Base-by-base conservation (phyloP, 2,113 vertebrate species). In the Laterallus jamaicensis region DNA sequence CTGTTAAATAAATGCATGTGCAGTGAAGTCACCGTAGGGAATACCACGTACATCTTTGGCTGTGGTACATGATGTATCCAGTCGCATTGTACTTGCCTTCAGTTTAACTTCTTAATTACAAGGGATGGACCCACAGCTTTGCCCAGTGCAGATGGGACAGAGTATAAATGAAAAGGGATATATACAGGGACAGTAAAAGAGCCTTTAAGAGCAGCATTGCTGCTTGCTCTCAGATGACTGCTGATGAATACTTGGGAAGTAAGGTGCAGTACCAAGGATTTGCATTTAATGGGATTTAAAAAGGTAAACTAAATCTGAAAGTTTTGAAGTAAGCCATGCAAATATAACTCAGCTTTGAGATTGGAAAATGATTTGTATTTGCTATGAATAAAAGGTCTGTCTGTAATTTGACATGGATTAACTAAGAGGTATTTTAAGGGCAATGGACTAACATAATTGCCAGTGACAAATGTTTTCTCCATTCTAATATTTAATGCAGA, bases 81-180 rank as follows among this genome's bases (percentile, higher is more conserved):
- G 16, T 76, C 84, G 63, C 47, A 70, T 28, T 40, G 49, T 73
- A 40, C 12, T 55, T 90, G 78, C 44, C 54, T 91, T 92, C 44
- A 37, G 44, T 81, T 95, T 70, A 96, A 90, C 37, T 90, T 77
- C 62, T 67, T 81, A 63, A 86, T 89, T 83, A 77, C 39, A 74
- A 10, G 39, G 79, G 50, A 74, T 18, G 26, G 64, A 52, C 58
- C 52, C 47, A 47, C 37, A 83, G 78, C 75, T 86, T 76, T 73
- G 67, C 40, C 52, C 63, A 39, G 58, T 64, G 58, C 47, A 59
- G 67, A 39, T 59, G 67, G 42, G 73, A 40, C 31, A 67, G 76
- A 17, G 13, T 62, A 31, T 67, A 94, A 90, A 92, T 67, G 64
- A 81, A 70, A 77, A 88, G 52, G 37, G 12, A 9, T 50, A 88